phyloP scores from a whole-genome alignment of 2,888 invertebrate species.

The Drosophila ezoana region DNA sequence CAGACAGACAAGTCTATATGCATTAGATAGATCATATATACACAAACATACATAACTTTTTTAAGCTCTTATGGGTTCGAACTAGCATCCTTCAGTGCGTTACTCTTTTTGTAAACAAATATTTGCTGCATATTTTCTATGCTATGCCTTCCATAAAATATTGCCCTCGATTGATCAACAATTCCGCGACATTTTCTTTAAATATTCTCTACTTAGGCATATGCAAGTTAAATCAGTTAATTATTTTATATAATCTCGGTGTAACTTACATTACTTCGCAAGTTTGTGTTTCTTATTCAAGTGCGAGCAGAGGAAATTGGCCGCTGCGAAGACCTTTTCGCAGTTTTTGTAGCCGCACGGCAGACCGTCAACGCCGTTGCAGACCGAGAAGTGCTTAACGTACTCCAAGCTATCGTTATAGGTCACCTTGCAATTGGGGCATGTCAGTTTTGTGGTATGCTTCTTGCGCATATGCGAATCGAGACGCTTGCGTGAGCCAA shows the following conservation, averaged over 20 bases:
- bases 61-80: too few species aligned
- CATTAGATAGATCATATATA: too few species aligned
- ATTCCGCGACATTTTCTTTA: too few species aligned
- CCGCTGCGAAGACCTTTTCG: slow-evolving; percentile 32
- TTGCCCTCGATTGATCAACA: too few species aligned
- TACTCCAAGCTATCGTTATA: slow-evolving; percentile 24
- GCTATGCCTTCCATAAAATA: too few species aligned
- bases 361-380: slow-evolving; percentile 14
- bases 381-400: slow-evolving; percentile 47
- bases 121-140: too few species aligned
- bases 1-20: too few species aligned
- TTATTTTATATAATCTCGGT: not conserved
- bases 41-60: too few species aligned
- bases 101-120: too few species aligned
- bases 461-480: slow-evolving; percentile 53
- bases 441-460: slow-evolving; percentile 37
- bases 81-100: too few species aligned
- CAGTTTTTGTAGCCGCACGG: slow-evolving; percentile 51
- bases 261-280: not conserved
- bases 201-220: too few species aligned
- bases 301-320: slow-evolving; percentile 40
- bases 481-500: slow-evolving; percentile 49
- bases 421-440: slow-evolving; percentile 25
- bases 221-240: not conserved
- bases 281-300: slow-evolving; percentile 54